Base-by-base conservation (phyloP, 2,888 invertebrate genomes). In the Congeria kusceri region DNA sequence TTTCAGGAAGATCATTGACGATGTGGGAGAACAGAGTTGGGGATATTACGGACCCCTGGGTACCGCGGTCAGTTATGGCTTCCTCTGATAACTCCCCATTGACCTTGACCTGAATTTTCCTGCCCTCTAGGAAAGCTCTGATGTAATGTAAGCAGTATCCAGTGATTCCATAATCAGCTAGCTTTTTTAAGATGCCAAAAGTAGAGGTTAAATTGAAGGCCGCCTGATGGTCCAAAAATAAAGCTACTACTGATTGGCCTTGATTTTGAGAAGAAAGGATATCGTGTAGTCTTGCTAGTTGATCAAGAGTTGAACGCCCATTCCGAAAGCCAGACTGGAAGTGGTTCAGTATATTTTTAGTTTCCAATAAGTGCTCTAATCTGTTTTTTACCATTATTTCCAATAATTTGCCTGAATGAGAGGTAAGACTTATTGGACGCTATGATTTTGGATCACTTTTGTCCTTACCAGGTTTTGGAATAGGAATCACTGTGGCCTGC, bases 141-240 rank as follows among this genome's bases (percentile, higher is more conserved):
- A n/a, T n/a, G n/a, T 57, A 71, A 25, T 61, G 53, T 29, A 77
- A 71, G 27, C 61, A 62, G 25, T 57, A 18, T 18, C 70, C 70
- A 28, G 70, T 77, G 18, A 76, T 66, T 20, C 76, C 70, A 44
- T 62, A 46, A 44, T 59, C 39, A 49, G 53, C 59, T 18, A 76
- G 28, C 44, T 76, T 76, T 39, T 39, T 46, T 3, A 76, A 58
- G 18, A 66, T 64, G 0, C 64, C 69, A 28, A 56, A 61, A 25
- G n/a, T 32, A 46, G 7, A 63, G 18, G 46, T 63, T 63, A 46
- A 46, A 25, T 63, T 46, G 25, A 63, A 63, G 7, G 9, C 29
- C 20, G 4, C 23, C 27, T 58, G 56, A 25, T 47, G 49, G 29
- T 68, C 68, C n/a, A 44, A 29, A 47, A 68, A 68, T 9, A 59